phyloP scores from a whole-genome alignment of 2,113 vertebrate species.

The Cyprinus carpio region DNA sequence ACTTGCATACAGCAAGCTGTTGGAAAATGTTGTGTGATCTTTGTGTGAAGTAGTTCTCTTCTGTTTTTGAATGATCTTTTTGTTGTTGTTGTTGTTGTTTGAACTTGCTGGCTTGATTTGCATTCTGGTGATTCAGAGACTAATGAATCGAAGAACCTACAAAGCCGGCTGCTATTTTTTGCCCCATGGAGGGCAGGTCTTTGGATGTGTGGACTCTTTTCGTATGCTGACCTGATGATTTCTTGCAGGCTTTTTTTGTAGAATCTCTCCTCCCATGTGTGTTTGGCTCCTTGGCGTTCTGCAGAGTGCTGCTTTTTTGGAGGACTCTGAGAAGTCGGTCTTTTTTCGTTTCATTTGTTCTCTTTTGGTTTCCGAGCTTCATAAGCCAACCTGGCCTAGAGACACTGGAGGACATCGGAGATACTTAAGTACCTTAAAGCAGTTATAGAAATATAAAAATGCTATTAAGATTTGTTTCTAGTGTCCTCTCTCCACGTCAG shows the following conservation, averaged over 20 bases:
- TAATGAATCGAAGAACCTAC: constrained; percentile 49
- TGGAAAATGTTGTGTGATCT: constrained; percentile 73
- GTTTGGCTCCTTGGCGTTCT: constrained; percentile 81
- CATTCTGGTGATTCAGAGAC: constrained; percentile 63
- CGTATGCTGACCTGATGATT: constrained; percentile 67
- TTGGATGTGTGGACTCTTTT: constrained; percentile 68
- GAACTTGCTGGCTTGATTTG: constrained; percentile 62
- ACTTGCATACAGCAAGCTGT: constrained; percentile 65
- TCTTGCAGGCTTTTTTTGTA: constrained; percentile 51
- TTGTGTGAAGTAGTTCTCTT: constrained; percentile 67
- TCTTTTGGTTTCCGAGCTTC: constrained; percentile 65
- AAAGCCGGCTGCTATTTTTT: constrained; percentile 52
- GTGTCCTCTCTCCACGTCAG: constrained; percentile 82
- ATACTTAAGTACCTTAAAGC: constrained; percentile 88
- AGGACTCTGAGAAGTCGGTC: constrained; percentile 77
- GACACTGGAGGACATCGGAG: constrained; percentile 59
- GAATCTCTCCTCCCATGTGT: constrained; percentile 48
- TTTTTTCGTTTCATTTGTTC: constrained; percentile 65
- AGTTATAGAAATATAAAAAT: constrained; percentile 78
- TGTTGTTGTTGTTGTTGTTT: constrained; percentile 61
- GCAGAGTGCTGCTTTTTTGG: constrained; percentile 82
- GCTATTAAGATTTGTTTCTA: constrained; percentile 85
- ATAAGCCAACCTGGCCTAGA: constrained; percentile 60
- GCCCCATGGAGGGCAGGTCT: constrained; percentile 58
- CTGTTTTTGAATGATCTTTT: constrained; percentile 56